Evolutionary conservation across 2,888 invertebrate species (phyloP), one percentile per base, ranked within the genome.

Genomic region (Sphinx pinastri): DNA sequence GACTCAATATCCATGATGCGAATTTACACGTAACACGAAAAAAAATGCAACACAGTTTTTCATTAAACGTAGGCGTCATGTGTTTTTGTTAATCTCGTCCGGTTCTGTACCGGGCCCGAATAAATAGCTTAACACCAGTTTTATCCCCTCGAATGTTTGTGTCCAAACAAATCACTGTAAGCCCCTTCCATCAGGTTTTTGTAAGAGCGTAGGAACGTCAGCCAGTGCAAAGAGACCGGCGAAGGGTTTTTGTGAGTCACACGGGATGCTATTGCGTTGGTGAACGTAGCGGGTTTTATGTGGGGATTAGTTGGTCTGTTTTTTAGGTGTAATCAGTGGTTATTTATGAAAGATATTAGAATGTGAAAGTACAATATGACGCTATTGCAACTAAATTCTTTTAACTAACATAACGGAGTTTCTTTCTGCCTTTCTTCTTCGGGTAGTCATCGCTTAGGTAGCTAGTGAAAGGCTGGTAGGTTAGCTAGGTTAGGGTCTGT

Each of bases 141-240:
- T 47, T 63, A 63, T 47, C 63, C 49, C 49, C 19, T 12, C 12
- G 49, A 49, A 63, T 63, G 47, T 63, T 19, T 63, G 63, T 13
- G 51, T 66, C 66, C 57, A 66, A 69, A 71, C 71, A 71, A 71
- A 71, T 68, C 68, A 57, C 68, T 68, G 68, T 71, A 68, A 71
- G 57, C 66, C 66, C 68, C 57, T 57, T 47, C 49, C 71, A 55
- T 70, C 51, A 58, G 51, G 70, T 70, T 70, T 70, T 70, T 70
- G 59, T 70, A 68, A 58, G 70, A 49, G 52, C 45, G 55, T 55
- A 54, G 67, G 57, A 16, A 57, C 67, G 67, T 70, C 67, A 70
- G 67, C 67, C 67, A 52, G 67, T 67, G 70, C 55, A 58, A 58
- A 70, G 70, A 67, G 67, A 57, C 51, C 51, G 51, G 67, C 19